Base-by-base conservation (phyloP, 2,888 invertebrate species). In the Ctena decussata region DNA sequence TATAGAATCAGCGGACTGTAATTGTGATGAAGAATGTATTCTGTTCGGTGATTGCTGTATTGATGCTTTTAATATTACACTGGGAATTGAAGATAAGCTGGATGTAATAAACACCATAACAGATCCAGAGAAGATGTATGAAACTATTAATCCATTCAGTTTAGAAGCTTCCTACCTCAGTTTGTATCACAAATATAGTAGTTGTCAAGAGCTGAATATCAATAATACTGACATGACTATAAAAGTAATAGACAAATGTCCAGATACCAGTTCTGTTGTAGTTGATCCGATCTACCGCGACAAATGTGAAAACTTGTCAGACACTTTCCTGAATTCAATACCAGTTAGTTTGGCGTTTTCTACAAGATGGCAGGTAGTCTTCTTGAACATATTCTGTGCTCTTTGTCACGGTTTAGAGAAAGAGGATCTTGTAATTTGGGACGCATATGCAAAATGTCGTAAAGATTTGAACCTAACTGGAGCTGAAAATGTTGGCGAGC, bases 361-460 rank as follows among this genome's bases (percentile, higher is more conserved):
- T 41, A 30, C 24, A 41, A 41, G 6, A 8, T 72, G 72, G 72
- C 72, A 72, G 46, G 30, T 41, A 11, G 72, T 41, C 12, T 72
- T 72, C 44, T n/a, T 12, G 15, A 72, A 72, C 44, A 24, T 72
- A n/a, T 72, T 24, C 24, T 72, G 72, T 41, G 72, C 72, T 24
- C 27, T 39, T 6, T 72, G 72, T 41, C 72, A 72, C n/a, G 72
- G 72, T 3, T 41, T 72, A 3, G 46, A 72, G 11, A 39, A 72
- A 15, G 72, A 72, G 8, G 72, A 72, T n/a, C 24, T 72, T 41
- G n/a, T 72, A n/a, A 11, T 39, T 2, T 72, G 72, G 72, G 46
- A 72, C 8, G 44, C 44, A 1, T 30, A 44, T 41, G 46, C n/a
- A 46, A 15, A 44, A 21, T 72, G 72, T 30, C n/a, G 6, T 2